Evolutionary conservation across 2,113 vertebrate genomes (phyloP), one percentile per base, ranked within the genome.

Genomic region (Chaetodon trifascialis): DNA sequence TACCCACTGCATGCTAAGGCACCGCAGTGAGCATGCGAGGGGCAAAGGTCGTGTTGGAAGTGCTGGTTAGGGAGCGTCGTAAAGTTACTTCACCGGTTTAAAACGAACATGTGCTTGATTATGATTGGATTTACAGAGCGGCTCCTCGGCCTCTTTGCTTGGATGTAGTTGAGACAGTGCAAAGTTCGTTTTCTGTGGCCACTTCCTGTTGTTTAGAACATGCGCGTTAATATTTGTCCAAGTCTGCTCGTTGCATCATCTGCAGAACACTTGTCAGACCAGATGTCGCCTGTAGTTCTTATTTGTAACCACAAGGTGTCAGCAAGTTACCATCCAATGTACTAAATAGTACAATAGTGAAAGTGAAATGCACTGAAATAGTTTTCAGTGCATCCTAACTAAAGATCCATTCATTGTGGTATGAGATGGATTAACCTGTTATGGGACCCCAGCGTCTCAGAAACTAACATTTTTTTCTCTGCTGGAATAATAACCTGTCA

Each of bases 51-150:
- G 75, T 11, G 34, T 1, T 40, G 70, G 2, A 47, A 51, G 40
- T 2, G 3, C 11, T 19, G n/a, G 21, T 44, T 17, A 92, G 94
- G 93, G 91, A 94, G 58, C 71, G 93, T 90, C 73, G 75, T 11
- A 65, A 92, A 94, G 60, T 88, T 80, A 76, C 49, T 11, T 7
- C 30, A 38, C 12, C 2, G 3, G 1, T 11, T 2, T 14, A 40
- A 87, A 86, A 74, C 65, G 65, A 90, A 73, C 44, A 25, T 0
- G 71, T 16, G 58, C n/a, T 44, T 12, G 5, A 25, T 23, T 25
- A 0, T 5, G 6, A n/a, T 19, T 11, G 9, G 1, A 23, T 14
- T 5, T 5, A 7, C 1, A 5, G 23, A 17, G 11, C 8, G 19
- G 7, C 0, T 40, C 0, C 15, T 36, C 2, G 1, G 3, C 19